Base-by-base conservation (phyloP, 1,140 invertebrate genomes). In the Eufriesea mexicana region DNA sequence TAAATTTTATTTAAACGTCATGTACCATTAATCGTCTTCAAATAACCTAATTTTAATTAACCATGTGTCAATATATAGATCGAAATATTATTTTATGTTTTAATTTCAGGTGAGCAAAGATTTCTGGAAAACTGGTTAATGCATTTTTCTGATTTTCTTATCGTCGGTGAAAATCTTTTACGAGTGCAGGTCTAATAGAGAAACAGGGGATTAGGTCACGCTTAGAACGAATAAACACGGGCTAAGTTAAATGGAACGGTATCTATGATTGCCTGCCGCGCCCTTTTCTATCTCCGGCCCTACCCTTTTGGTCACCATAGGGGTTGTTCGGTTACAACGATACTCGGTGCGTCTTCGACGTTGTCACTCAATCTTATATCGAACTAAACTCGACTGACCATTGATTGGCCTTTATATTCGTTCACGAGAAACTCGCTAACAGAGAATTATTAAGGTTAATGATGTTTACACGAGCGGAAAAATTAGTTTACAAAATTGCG, bases 211-310 rank as follows among this genome's bases (percentile, higher is more conserved):
- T 87, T 84, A 86, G 86, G 87, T 89, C 86, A 84, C 80, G 79
- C 84, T 81, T 86, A 86, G 76, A 79, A 86, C 73, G 84, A 84
- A 90, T 89, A 90, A 86, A 91, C 85, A 85, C 83, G 25, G 83
- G 85, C 85, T 76, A 86, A 88, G 90, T 81, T 90, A 90, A 92
- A 91, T 90, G 87, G 89, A 86, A 86, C 88, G 83, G 83, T 90
- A 86, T 86, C 86, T 89, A 86, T 89, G 83, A 89, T 84, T 88
- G 84, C 72, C 18, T 70, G 74, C 86, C 88, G 86, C 89, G 49
- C 89, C 89, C 83, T 78, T 67, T 79, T 80, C 88, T 86, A 88
- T 88, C 84, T 89, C 79, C 88, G 86, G 88, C 89, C 89, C 88
- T 82, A 89, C 89, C 89, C 84, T 90, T 79, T 89, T 55, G 73